Percentiles rank a stretch among this genome's conserved stretches.
phyloP scores from a whole-genome alignment of 2,113 vertebrate genomes.

The Hemichromis elongatus region DNA sequence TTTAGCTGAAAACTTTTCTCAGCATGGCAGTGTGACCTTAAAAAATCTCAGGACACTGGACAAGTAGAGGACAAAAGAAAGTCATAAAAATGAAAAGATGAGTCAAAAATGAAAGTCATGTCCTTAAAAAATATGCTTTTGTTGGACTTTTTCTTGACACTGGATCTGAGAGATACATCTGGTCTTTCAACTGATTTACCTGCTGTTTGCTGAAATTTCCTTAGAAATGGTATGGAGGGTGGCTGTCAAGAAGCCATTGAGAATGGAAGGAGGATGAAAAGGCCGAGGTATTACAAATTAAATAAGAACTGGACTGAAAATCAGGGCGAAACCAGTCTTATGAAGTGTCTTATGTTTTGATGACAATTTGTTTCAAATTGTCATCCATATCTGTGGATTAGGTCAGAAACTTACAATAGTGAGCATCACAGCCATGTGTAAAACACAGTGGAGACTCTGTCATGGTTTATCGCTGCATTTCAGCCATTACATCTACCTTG shows the following conservation, averaged over 20 bases:
- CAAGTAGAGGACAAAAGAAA: too few species aligned
- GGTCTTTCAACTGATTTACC: background rate
- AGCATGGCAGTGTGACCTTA: background rate
- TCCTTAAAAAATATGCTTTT: background rate
- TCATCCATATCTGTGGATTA: background rate
- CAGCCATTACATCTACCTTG: background rate
- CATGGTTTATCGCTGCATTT: background rate
- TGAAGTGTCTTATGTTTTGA: too few species aligned
- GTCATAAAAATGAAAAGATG: too few species aligned
- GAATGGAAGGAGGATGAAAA: background rate
- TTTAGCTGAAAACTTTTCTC: background rate
- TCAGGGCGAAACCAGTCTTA: background rate
- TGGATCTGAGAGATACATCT: background rate
- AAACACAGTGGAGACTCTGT: background rate
- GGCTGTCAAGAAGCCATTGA: background rate
- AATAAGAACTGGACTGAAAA: background rate
- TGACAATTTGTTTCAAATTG: background rate
- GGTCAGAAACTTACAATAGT: background rate
- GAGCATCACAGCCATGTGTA: background rate
- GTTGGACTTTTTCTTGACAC: background rate
- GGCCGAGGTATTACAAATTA: background rate
- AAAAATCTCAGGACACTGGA: background rate
- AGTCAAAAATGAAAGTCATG: background rate
- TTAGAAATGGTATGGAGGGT: background rate
- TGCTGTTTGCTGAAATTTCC: background rate